A percentile compares a stretch with the other conserved stretches of the same genome.
These are phyloP conservation scores for Cylas formicarius DNA, from an alignment of 1,140 invertebrate genomes.

Conservation along the genomic window DNA sequence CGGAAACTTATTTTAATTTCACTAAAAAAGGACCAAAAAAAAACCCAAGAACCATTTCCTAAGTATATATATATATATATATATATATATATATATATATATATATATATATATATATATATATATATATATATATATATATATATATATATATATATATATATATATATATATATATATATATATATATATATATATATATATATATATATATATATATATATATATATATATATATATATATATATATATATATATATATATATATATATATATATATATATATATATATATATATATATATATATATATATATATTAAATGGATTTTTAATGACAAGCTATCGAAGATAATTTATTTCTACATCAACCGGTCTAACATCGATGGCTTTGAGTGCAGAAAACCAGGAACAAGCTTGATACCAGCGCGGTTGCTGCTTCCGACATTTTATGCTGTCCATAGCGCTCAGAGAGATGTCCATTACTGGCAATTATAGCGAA, in stretches of 20 bases:
- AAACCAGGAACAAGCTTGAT: background rate
- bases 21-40: no score
- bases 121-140: conserved; percentile 3
- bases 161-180: conserved; percentile 5
- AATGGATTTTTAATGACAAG: background rate
- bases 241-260: conserved; percentile 7
- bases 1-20: no score
- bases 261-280: conserved; percentile 2
- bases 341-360: no score
- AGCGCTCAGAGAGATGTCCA: background rate
- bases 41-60: no score
- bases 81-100: no score
- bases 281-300: conserved; percentile 5
- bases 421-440: background rate
- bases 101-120: conserved; percentile 3
- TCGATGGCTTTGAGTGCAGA: background rate
- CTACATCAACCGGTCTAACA: background rate
- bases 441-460: background rate
- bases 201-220: conserved; percentile 6
- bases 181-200: conserved; percentile 7
- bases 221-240: conserved; percentile 5
- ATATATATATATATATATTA: conserved; percentile 4
- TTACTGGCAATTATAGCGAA: no score
- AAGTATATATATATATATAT: no score
- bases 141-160: conserved; percentile 6